phyloP scores from a whole-genome alignment of 2,888 invertebrate species.

The Aplocera efformata region DNA sequence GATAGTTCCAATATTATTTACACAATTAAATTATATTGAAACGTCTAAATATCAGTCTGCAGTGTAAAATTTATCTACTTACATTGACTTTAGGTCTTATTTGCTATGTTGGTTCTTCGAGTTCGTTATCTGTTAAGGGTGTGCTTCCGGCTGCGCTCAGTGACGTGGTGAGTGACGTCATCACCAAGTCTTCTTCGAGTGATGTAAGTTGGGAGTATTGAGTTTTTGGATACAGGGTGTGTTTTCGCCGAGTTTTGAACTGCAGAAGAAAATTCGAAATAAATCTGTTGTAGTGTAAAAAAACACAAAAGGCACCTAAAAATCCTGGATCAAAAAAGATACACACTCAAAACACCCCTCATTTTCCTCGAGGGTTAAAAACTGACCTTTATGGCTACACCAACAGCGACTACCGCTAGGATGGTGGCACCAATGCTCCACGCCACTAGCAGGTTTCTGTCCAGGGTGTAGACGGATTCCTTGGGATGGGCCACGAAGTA shows the following conservation, averaged over 20 bases:
- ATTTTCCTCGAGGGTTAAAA: neutral
- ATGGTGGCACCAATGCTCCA: constrained; percentile 48
- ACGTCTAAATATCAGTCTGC: constrained; percentile 76
- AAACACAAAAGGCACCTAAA: no score
- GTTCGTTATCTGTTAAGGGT: constrained; percentile 44
- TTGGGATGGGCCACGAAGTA: constrained; percentile 58
- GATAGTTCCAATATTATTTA: constrained; percentile 41
- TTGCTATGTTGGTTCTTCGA: constrained; percentile 72
- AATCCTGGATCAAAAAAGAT: no score
- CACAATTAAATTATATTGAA: constrained; percentile 48
- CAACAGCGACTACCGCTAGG: constrained; percentile 43
- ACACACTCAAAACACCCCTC: no score
- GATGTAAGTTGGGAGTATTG: constrained; percentile 70
- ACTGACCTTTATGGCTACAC: constrained; percentile 56
- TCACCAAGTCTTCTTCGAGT: constrained; percentile 63
- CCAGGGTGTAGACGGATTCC: constrained; percentile 43
- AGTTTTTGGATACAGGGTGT: constrained; percentile 56
- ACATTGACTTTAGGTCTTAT: constrained; percentile 49
- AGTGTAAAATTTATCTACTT: constrained; percentile 64
- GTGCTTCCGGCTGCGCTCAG: constrained; percentile 42
- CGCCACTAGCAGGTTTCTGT: constrained; percentile 49
- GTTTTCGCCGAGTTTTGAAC: constrained; percentile 55
- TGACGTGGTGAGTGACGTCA: constrained; percentile 55
- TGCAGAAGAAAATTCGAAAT: constrained; percentile 26
- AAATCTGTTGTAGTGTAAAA: no score